Percentiles rank a stretch among this genome's conserved stretches.
These are phyloP conservation scores for Selenia dentaria DNA, from an alignment of 2,888 invertebrate species.

Conservation along the genomic window DNA sequence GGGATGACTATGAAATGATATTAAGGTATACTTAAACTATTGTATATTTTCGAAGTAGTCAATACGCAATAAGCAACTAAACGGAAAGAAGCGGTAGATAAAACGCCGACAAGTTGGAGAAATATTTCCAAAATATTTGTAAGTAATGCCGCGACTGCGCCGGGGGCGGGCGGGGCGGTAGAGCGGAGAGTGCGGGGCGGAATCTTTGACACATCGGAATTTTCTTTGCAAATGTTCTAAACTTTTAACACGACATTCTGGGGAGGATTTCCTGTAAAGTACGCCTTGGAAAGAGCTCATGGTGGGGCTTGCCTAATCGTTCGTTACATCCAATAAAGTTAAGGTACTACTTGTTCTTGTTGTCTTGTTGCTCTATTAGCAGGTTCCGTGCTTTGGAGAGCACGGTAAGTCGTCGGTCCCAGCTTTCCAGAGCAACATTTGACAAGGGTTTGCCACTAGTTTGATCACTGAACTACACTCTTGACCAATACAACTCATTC, in stretches of 20 bases:
- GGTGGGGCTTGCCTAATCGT: too few species aligned
- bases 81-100: conserved; percentile 82
- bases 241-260: conserved; percentile 17
- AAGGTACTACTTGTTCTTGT: too few species aligned
- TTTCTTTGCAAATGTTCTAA: conserved; percentile 24
- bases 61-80: conserved; percentile 70
- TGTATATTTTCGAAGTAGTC: conserved; percentile 28
- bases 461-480: too few species aligned
- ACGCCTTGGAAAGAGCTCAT: conserved; percentile 9
- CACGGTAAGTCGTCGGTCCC: too few species aligned
- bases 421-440: too few species aligned
- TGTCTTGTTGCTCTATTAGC: too few species aligned
- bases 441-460: too few species aligned
- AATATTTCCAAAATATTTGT: conserved; percentile 85
- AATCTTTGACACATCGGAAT: conserved; percentile 41
- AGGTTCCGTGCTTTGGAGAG: too few species aligned
- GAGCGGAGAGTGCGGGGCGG: conserved; percentile 15
- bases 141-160: conserved; percentile 66
- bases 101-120: conserved; percentile 81
- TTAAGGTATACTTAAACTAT: conserved; percentile 1
- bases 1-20: conserved; percentile 19
- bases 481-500: too few species aligned
- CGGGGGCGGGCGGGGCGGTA: conserved; percentile 48
- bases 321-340: too few species aligned
- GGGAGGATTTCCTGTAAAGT: conserved; percentile 11